Evolutionary conservation across 2,797 vertebrate species (phyloP), one percentile per base, ranked within the genome.

Genomic region (Sparidentex hasta): DNA sequence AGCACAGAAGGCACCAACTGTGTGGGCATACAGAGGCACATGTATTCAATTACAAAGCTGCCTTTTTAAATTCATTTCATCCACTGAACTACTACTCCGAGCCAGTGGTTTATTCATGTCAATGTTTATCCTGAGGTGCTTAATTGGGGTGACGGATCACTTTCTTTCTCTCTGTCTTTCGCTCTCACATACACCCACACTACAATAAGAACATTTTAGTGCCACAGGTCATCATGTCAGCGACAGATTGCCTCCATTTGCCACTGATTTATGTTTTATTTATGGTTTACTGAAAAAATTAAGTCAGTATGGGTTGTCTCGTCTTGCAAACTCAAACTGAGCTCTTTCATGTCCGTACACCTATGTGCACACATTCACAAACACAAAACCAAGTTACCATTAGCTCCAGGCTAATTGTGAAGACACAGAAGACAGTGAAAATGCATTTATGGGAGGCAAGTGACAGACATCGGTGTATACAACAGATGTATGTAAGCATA

Each of bases 11-110:
- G 59, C 48, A 65, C 29, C 48, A 21, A 23, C 64, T 78, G 70
- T 61, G 68, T 71, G 38, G 76, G 13, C 73, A 70, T 17, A 72
- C 68, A 84, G 55, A 75, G 67, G 44, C 50, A 66, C 74, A 70
- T 55, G 74, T 65, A 71, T 75, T 83, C 78, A 72, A 83, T 83
- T 68, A 87, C 77, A 87, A 87, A 85, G 29, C 5, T 4, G 65
- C 51, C 76, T 92, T 90, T 88, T 79, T 33, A 62, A 82, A 78
- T 72, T 76, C 2, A 79, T 76, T 75, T 78, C 69, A 56, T 65
- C 61, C 58, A 23, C 33, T 87, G 77, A 92, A 84, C 83, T 87
- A 58, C 71, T 48, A 70, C 83, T 79, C 70, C 54, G 70, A 83
- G 70, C 69, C 43, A 43, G 54, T 3, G 25, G 74, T 78, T 80